Conservation (phyloP, 2,113 vertebrate species). For the Nanorana parkeri region DNA sequence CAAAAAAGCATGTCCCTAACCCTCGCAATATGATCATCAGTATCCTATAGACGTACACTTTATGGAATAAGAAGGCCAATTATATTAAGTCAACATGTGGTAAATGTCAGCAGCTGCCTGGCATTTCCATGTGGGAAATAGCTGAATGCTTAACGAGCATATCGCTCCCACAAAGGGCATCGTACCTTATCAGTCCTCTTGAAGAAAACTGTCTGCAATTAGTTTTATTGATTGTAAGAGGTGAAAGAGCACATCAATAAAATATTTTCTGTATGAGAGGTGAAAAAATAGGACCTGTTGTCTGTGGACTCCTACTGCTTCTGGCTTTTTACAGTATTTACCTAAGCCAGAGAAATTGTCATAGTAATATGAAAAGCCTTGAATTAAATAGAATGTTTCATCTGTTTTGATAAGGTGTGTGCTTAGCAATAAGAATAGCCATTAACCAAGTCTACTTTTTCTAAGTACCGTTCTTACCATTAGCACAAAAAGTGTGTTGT, state of each 20-base stretch:
- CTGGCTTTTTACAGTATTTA: conserved; percentile 2
- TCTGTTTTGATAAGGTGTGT: no score
- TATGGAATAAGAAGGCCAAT: conserved; percentile 45
- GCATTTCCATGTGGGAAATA: conserved; percentile 47
- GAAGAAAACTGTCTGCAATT: conserved; percentile 53
- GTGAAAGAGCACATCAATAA: conserved; percentile 49
- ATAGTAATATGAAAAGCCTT: no score
- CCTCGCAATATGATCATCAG: neutral
- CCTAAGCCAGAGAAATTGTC: neutral
- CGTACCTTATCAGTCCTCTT: conserved; percentile 38
- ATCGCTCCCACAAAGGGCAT: conserved; percentile 43
- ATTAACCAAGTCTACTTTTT: no score
- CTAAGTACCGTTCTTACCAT: no score
- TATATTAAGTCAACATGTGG: conserved; percentile 48
- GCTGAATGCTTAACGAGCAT: conserved; percentile 47
- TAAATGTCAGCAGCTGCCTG: conserved; percentile 52
- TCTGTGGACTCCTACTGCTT: neutral
- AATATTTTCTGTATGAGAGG: conserved; percentile 31
- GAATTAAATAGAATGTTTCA: no score
- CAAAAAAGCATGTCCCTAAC: neutral
- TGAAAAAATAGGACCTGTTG: conserved; percentile 6
- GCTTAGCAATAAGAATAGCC: no score
- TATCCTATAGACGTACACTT: neutral
- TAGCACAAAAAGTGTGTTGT: no score
- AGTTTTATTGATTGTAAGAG: conserved; percentile 52